Conservation (phyloP, 2,113 vertebrate genomes). For the Neopipo cinnamomea region DNA sequence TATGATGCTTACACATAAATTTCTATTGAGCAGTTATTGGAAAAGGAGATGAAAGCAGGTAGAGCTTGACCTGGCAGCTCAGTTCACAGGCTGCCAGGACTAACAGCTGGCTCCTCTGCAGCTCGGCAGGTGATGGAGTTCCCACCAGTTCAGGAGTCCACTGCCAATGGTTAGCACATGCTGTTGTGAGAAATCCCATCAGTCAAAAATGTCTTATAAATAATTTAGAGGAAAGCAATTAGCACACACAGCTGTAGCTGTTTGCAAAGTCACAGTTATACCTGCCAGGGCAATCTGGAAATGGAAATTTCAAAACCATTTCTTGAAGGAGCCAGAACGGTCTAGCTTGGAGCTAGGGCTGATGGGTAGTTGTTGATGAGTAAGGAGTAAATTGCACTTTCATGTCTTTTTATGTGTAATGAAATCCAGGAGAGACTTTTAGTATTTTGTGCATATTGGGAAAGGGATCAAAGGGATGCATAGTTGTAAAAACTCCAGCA, state of each 20-base stretch:
- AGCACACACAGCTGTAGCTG: slow-evolving; percentile 59
- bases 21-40: not conserved
- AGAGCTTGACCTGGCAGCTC: not conserved
- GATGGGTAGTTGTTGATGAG: slow-evolving; percentile 28
- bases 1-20: not conserved
- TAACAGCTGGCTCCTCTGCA: not conserved
- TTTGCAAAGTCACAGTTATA: slow-evolving; percentile 47
- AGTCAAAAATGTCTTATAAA: slow-evolving; percentile 30
- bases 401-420: slow-evolving; percentile 36
- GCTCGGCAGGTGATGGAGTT: slow-evolving; percentile 2
- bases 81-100: not conserved
- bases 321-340: not conserved
- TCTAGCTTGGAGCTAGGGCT: slow-evolving; percentile 31
- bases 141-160: not conserved
- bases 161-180: slow-evolving; percentile 26
- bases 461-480: slow-evolving; percentile 28
- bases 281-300: slow-evolving; percentile 44
- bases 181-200: slow-evolving; percentile 31
- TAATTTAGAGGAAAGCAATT: slow-evolving; percentile 60
- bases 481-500: not conserved
- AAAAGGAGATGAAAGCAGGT: slow-evolving; percentile 23
- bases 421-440: slow-evolving; percentile 29
- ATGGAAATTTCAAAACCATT: slow-evolving; percentile 14
- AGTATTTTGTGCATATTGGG: not conserved
- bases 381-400: slow-evolving; percentile 42